Conservation (phyloP, 2,797 vertebrate species). For the Nannoperca obscura region DNA sequence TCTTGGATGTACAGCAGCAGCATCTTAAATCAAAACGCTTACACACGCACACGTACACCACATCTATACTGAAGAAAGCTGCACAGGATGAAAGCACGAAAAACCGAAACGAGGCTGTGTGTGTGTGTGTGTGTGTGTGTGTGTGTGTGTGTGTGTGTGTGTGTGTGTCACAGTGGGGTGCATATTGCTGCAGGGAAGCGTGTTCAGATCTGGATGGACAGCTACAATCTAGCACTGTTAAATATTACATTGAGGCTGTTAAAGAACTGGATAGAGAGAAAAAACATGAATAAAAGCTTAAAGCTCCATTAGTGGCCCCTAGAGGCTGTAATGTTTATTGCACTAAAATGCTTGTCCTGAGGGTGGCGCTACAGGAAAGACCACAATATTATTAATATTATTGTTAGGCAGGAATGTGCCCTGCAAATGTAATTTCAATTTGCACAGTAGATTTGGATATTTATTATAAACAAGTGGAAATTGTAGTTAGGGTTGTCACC, state of each 20-base stretch:
- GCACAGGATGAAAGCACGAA: not conserved
- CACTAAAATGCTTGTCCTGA: not conserved
- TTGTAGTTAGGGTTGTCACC: too few relatives aligned
- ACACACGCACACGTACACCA: not conserved
- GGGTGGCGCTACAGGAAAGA: not conserved
- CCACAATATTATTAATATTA: not conserved
- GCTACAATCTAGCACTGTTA: slow-evolving; percentile 14
- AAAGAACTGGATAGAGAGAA: slow-evolving; percentile 1
- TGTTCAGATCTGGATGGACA: slow-evolving; percentile 26
- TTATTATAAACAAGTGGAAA: not conserved
- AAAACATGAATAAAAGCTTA: slow-evolving; percentile 4
- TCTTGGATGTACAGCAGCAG: slow-evolving; percentile 19
- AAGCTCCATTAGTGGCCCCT: not conserved
- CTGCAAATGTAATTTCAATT: not conserved
- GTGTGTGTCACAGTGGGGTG: not conserved
- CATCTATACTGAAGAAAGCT: not conserved
- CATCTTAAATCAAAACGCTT: slow-evolving; percentile 21
- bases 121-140: not conserved
- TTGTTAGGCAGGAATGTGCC: not conserved
- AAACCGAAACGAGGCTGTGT: not conserved
- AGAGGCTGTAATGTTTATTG: not conserved
- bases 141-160: slow-evolving; percentile 3
- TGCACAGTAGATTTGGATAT: too few relatives aligned
- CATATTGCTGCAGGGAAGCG: slow-evolving; percentile 4
- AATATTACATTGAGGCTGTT: slow-evolving; percentile 41